A percentile compares a stretch with the other conserved stretches of the same genome.
These are phyloP conservation scores for Parazoanthus darwini DNA, from an alignment of 92 coral and sea anemone species.

Conservation along the genomic window DNA sequence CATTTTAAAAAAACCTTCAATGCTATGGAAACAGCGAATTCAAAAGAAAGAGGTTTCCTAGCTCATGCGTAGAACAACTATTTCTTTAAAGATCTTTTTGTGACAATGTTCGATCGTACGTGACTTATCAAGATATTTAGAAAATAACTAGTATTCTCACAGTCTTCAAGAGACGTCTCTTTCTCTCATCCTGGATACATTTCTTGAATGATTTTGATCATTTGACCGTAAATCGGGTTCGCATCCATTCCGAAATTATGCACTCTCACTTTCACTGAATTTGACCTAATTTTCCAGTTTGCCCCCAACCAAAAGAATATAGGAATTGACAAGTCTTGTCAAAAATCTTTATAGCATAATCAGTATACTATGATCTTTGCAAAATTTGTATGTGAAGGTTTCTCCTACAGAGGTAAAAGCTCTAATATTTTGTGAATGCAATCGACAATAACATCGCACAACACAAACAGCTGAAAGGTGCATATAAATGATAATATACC, in stretches of 20 bases:
- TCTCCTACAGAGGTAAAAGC: neutral
- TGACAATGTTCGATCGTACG: neutral
- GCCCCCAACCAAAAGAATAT: neutral
- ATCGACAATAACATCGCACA: neutral
- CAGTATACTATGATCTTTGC: neutral
- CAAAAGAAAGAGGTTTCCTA: neutral
- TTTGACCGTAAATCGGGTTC: neutral
- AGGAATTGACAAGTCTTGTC: neutral
- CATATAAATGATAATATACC: neutral
- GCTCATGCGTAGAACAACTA: neutral
- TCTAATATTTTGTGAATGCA: constrained; percentile 11
- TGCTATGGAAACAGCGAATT: neutral
- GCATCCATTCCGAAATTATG: neutral
- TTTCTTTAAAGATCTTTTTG: too few relatives aligned
- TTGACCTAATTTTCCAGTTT: neutral
- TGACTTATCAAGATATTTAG: neutral
- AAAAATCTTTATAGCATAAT: neutral
- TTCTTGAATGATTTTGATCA: neutral
- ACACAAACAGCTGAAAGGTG: constrained; percentile 7
- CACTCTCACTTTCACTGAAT: too few relatives aligned
- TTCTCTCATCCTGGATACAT: neutral
- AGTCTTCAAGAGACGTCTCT: neutral
- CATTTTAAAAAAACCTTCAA: neutral
- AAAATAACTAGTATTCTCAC: neutral
- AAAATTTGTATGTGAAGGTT: neutral